These are phyloP conservation scores for Xylocampa areola DNA, from an alignment of 2,888 invertebrate species.

Conservation along the genomic window DNA sequence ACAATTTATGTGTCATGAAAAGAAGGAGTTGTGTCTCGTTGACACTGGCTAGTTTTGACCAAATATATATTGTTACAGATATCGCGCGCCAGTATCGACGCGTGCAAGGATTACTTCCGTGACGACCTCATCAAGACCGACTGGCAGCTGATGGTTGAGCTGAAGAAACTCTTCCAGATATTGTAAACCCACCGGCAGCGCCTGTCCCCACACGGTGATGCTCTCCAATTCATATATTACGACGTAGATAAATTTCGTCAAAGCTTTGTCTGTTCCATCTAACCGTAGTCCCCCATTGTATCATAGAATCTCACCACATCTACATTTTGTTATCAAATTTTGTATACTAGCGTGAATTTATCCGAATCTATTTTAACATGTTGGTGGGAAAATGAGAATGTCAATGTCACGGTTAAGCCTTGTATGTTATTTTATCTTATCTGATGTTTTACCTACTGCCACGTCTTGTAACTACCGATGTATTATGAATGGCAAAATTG, in stretches of 20 bases:
- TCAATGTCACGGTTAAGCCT: constrained; percentile 45
- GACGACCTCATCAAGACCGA: constrained; percentile 99
- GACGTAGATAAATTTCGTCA: constrained; percentile 51
- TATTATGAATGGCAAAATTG: constrained; percentile 46
- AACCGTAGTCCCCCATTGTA: constrained; percentile 63
- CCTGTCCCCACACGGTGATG: constrained; percentile 60
- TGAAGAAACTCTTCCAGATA: constrained; percentile 99
- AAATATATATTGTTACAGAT: constrained; percentile 92
- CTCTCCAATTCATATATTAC: constrained; percentile 65
- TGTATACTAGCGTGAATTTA: constrained; percentile 42
- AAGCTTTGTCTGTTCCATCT: constrained; percentile 82
- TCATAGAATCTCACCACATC: constrained; percentile 57
- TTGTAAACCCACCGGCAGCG: constrained; percentile 89
- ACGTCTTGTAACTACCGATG: constrained; percentile 53
- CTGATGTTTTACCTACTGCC: constrained; percentile 59
- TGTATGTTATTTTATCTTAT: constrained; percentile 53
- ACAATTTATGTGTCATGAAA: too few species aligned
- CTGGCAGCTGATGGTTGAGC: constrained; percentile 99
- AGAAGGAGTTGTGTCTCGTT: not conserved
- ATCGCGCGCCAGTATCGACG: constrained; percentile 99
- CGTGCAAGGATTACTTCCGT: constrained; percentile 99
- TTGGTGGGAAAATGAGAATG: constrained; percentile 48
- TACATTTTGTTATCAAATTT: constrained; percentile 56
- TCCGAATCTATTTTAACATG: constrained; percentile 36
- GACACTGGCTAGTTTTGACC: not conserved